Percentiles rank a stretch among this genome's conserved stretches.
Evolutionary conservation across 2,888 invertebrate genomes (phyloP).

Genomic region (Eupithecia dodoneata): DNA sequence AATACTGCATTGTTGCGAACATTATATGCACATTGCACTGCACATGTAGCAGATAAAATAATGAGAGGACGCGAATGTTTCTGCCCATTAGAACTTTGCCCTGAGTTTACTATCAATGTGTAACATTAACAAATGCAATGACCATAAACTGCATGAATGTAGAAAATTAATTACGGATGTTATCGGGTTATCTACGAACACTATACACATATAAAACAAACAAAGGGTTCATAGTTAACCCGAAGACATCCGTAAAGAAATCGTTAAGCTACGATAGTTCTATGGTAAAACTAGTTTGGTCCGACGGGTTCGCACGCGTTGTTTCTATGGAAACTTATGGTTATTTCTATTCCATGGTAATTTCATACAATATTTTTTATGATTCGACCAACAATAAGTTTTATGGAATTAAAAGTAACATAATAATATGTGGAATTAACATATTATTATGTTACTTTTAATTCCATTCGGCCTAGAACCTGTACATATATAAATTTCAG

Average conservation of each 20-base stretch:
- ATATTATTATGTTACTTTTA: too few species aligned
- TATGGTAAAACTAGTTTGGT: neutral
- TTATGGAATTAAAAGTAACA: too few species aligned
- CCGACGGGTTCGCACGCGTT: too few species aligned
- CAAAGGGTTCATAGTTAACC: neutral
- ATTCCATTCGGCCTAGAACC: too few species aligned
- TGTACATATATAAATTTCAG: too few species aligned
- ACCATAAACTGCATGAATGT: neutral
- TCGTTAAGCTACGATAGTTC: neutral
- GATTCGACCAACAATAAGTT: too few species aligned
- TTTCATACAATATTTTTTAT: too few species aligned
- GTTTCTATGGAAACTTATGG: too few species aligned
- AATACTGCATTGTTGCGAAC: conserved; percentile 10
- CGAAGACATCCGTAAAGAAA: neutral
- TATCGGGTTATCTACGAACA: too few species aligned
- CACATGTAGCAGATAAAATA: conserved; percentile 53
- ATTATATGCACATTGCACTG: conserved; percentile 38
- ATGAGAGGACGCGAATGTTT: conserved; percentile 42
- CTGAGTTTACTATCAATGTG: neutral
- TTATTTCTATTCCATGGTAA: too few species aligned
- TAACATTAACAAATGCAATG: neutral
- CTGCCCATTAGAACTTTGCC: neutral
- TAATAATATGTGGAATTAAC: too few species aligned
- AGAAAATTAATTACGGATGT: neutral
- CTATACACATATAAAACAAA: neutral